A percentile compares a stretch with the other conserved stretches of the same genome.
These are phyloP conservation scores for Acrocephalus kingi DNA, from an alignment of 2,113 vertebrate genomes.

Conservation along the genomic window DNA sequence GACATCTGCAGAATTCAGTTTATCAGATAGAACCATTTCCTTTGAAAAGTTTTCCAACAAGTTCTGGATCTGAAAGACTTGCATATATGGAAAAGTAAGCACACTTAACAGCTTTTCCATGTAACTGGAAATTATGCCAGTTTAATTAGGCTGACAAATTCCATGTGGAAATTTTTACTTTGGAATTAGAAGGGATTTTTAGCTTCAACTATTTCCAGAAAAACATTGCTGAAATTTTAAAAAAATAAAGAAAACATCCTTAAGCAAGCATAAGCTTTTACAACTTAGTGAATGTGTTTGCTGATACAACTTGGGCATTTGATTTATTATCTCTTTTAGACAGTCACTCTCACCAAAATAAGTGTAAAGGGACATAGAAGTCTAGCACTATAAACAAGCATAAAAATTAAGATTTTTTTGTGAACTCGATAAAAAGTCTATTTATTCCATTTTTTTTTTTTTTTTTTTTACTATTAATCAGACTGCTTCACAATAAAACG, in stretches of 20 bases:
- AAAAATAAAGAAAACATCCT: neutral
- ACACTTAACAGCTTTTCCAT: neutral
- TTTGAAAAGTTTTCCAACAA: neutral
- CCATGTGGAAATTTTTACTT: neutral
- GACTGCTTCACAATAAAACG: neutral
- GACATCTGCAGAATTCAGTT: neutral
- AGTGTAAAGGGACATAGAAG: neutral
- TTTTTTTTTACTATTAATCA: neutral
- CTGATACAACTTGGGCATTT: neutral
- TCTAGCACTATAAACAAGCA: neutral
- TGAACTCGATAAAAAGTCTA: neutral
- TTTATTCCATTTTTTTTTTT: neutral
- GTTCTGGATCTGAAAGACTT: neutral
- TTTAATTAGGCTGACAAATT: slow-evolving; percentile 5
- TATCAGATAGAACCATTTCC: neutral
- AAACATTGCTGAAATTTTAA: neutral
- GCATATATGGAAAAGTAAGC: neutral
- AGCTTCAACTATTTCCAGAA: neutral
- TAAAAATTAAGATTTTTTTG: accelerated
- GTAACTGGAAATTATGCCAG: neutral
- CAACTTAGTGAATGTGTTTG: neutral
- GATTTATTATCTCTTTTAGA: neutral
- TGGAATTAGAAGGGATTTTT: neutral
- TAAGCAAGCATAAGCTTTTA: neutral
- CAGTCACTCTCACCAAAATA: neutral